A percentile compares a stretch with the other conserved stretches of the same genome.
Evolutionary conservation across 1,140 invertebrate species (phyloP).

Genomic region (Laupala kohalensis): DNA sequence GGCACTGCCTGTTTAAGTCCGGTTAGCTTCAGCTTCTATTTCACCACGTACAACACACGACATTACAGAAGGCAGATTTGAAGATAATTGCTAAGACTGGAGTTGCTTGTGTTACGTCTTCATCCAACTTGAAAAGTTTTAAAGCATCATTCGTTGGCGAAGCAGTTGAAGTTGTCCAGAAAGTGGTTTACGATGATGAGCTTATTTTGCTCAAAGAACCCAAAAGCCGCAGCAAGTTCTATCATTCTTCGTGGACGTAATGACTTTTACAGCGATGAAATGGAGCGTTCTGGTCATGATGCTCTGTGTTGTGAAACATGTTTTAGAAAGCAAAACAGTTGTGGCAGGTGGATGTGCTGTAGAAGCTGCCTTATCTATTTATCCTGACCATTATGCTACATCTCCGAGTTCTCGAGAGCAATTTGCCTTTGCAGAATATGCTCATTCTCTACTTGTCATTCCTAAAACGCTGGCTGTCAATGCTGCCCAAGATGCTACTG

Average conservation of each 20-base stretch:
- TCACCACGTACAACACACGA: too few species aligned
- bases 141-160: constrained; percentile 84
- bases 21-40: too few species aligned
- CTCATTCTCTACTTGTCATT: constrained; percentile 91
- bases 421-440: constrained; percentile 97
- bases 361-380: constrained; percentile 95
- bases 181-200: constrained; percentile 95
- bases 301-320: constrained; percentile 90
- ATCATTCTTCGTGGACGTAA: constrained; percentile 95
- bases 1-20: too few species aligned
- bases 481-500: constrained; percentile 95
- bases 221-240: constrained; percentile 75
- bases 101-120: constrained; percentile 76
- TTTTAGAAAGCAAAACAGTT: constrained; percentile 88
- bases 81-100: constrained; percentile 99
- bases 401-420: constrained; percentile 97
- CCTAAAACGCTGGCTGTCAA: constrained; percentile 97
- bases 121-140: constrained; percentile 95
- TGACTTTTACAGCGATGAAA: constrained; percentile 98
- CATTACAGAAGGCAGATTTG: constrained; percentile 90
- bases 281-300: constrained; percentile 98
- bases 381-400: constrained; percentile 98
- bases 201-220: constrained; percentile 94
- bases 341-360: constrained; percentile 96
- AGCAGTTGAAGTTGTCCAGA: constrained; percentile 92